These are phyloP conservation scores for Eupithecia centaureata DNA, from an alignment of 2,888 invertebrate species.

Conservation along the genomic window DNA sequence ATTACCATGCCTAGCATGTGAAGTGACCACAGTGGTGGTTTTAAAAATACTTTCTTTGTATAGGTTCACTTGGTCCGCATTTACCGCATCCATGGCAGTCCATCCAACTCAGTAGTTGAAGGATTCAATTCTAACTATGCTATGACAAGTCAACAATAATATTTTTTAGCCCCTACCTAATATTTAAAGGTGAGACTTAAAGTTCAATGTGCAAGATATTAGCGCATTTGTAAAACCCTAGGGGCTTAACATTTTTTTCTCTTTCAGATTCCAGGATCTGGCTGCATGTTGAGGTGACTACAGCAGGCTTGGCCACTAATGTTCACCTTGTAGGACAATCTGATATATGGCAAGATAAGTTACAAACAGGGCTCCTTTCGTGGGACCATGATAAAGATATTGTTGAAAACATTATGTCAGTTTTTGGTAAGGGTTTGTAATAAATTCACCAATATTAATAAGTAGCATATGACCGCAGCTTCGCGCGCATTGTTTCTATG, in stretches of 20 bases:
- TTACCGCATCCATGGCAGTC: neutral
- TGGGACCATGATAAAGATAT: constrained; percentile 78
- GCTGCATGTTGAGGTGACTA: constrained; percentile 73
- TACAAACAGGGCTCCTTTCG: constrained; percentile 62
- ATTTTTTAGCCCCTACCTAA: neutral
- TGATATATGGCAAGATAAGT: constrained; percentile 62
- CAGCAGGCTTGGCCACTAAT: constrained; percentile 67
- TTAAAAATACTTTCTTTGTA: neutral
- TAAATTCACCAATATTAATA: constrained; percentile 3
- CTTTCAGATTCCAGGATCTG: constrained; percentile 69
- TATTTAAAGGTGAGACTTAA: neutral
- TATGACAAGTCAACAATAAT: neutral
- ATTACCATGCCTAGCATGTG: neutral
- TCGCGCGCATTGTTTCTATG: no score
- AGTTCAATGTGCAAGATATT: neutral
- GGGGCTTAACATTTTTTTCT: constrained; percentile 27
- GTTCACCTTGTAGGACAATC: constrained; percentile 70
- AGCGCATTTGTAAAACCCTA: neutral
- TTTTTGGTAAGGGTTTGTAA: constrained; percentile 62
- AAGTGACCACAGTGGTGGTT: neutral
- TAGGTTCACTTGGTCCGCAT: neutral
- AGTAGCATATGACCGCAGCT: no score
- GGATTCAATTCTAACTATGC: neutral
- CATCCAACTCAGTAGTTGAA: neutral
- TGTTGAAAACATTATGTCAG: constrained; percentile 65